Evolutionary conservation across 2,113 vertebrate genomes (phyloP).

Genomic region (Desmodus rotundus): DNA sequence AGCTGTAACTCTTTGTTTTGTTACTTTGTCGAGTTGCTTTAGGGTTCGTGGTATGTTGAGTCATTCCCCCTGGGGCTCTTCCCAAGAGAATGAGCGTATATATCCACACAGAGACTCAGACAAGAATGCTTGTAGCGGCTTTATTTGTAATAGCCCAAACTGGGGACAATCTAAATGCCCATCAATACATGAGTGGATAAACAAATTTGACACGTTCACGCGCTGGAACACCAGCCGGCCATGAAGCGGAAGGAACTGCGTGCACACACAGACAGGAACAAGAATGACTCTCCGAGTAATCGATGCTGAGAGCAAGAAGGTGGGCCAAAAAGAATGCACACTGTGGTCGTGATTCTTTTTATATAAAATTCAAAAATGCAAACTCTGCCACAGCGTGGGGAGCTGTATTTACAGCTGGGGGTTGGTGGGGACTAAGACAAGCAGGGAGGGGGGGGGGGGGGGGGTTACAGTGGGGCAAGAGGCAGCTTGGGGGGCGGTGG

Average conservation of each 20-base stretch:
- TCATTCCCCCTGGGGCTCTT: background rate
- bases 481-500: background rate
- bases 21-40: background rate
- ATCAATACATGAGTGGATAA: background rate
- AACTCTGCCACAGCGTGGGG: background rate
- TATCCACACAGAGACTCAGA: background rate
- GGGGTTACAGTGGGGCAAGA: background rate
- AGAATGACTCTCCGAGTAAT: background rate
- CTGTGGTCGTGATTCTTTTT: background rate
- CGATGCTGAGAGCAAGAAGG: background rate
- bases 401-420: background rate
- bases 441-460: background rate
- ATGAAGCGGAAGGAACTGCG: background rate
- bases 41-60: background rate
- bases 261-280: background rate
- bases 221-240: background rate
- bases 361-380: background rate
- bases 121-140: background rate
- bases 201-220: background rate
- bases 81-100: background rate
- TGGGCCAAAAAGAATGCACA: background rate
- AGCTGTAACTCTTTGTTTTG: background rate
- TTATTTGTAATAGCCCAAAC: background rate
- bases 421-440: background rate
- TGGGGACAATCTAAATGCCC: background rate